Conservation (phyloP, 2,888 invertebrate species). For the Zonitis immaculata region DNA sequence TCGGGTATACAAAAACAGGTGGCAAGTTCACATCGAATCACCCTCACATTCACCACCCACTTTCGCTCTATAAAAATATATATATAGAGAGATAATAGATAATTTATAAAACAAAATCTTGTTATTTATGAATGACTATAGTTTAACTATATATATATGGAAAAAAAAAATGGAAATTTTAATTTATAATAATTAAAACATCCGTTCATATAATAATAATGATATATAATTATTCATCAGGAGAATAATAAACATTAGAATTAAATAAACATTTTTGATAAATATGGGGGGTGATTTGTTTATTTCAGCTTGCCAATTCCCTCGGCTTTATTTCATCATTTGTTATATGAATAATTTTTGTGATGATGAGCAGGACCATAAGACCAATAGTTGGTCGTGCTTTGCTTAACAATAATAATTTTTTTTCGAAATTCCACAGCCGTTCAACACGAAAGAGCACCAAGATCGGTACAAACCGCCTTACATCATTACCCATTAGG, state of each 20-base stretch:
- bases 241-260: background rate
- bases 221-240: too few species aligned
- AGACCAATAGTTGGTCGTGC: too few species aligned
- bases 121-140: background rate
- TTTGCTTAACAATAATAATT: too few species aligned
- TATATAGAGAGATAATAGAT: background rate
- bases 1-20: constrained; percentile 17
- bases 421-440: too few species aligned
- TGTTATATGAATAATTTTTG: too few species aligned
- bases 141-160: background rate
- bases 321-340: constrained; percentile 9
- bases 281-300: background rate
- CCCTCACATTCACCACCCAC: background rate
- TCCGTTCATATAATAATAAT: background rate
- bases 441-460: constrained; percentile 87
- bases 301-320: constrained; percentile 17
- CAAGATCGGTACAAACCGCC: constrained; percentile 54
- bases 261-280: background rate
- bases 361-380: too few species aligned
- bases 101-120: background rate
- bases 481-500: constrained; percentile 40
- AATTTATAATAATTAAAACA: background rate
- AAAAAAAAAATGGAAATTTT: background rate
- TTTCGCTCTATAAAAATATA: background rate
- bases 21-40: constrained; percentile 14